A percentile compares a stretch with the other conserved stretches of the same genome.
Evolutionary conservation across 2,113 vertebrate species (phyloP).

Genomic region (Helogale parvula): DNA sequence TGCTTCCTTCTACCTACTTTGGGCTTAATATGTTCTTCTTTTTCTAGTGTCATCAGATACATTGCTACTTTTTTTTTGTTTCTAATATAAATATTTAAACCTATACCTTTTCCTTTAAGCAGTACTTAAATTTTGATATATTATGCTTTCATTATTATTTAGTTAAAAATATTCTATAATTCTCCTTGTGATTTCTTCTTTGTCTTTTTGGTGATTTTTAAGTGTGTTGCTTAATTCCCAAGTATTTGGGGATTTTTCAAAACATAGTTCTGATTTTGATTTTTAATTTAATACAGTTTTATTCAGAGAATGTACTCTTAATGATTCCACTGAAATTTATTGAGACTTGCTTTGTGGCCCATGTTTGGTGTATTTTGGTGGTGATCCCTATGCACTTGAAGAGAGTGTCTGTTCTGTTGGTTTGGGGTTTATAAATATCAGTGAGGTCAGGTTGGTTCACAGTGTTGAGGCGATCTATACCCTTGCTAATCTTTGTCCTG

Average conservation of each 20-base stretch:
- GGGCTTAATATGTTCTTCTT: background rate
- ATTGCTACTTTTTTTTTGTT: background rate
- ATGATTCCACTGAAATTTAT: background rate
- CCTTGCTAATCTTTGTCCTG: background rate
- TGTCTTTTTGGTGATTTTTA: background rate
- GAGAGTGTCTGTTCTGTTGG: background rate
- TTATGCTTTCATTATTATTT: background rate
- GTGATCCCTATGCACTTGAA: background rate
- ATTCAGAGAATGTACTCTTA: background rate
- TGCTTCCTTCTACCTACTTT: background rate
- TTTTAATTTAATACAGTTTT: slow-evolving; percentile 31
- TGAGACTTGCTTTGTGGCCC: background rate
- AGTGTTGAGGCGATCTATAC: background rate
- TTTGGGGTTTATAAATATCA: background rate
- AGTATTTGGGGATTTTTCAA: background rate
- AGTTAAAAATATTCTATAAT: slow-evolving; percentile 15
- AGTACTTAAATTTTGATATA: background rate
- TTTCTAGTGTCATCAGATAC: background rate
- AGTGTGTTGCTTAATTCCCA: background rate
- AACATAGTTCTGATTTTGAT: background rate
- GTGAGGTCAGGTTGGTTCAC: background rate
- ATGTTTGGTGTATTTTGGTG: background rate
- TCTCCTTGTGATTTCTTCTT: background rate
- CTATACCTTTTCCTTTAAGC: background rate
- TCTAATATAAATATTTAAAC: background rate